phyloP scores from a whole-genome alignment of 2,888 invertebrate genomes.

The Hypolimnas misippus region DNA sequence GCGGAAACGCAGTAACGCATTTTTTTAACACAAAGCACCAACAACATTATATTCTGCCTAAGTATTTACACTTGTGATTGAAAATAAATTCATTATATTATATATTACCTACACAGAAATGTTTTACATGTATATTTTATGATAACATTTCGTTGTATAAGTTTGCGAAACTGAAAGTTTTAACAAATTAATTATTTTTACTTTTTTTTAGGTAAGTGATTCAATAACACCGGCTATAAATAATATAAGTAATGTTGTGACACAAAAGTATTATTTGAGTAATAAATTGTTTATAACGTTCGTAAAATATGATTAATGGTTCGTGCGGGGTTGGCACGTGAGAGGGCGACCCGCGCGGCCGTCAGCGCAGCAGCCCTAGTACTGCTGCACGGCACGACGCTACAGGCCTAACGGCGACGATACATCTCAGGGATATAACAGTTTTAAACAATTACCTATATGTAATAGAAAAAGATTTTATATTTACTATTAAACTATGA shows the following conservation, averaged over 20 bases:
- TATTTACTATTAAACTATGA: too few species aligned
- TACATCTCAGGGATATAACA: slow-evolving; percentile 10
- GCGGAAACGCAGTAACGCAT: slow-evolving; percentile 41
- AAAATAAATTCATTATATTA: neutral
- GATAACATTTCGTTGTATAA: slow-evolving; percentile 2
- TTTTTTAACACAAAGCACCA: slow-evolving; percentile 30
- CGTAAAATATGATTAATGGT: slow-evolving; percentile 69
- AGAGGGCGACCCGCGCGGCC: slow-evolving; percentile 59
- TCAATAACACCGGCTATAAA: slow-evolving; percentile 13
- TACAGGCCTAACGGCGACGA: slow-evolving; percentile 31
- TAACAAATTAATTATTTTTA: slow-evolving; percentile 4
- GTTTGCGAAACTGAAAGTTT: neutral
- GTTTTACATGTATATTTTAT: neutral
- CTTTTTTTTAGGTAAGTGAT: neutral
- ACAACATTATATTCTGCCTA: slow-evolving; percentile 8
- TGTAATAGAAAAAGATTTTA: neutral
- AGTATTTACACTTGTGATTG: slow-evolving; percentile 6
- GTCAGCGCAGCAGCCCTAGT: slow-evolving; percentile 58
- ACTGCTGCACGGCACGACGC: slow-evolving; percentile 57
- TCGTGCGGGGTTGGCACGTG: slow-evolving; percentile 58
- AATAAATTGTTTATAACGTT: slow-evolving; percentile 62
- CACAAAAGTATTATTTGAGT: slow-evolving; percentile 44
- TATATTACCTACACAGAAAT: neutral
- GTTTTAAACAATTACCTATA: neutral
- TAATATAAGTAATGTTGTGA: slow-evolving; percentile 8